Percentiles rank a stretch among this genome's conserved stretches.
phyloP scores from a whole-genome alignment of 1,140 invertebrate species.

The Pachypsylla venusta region DNA sequence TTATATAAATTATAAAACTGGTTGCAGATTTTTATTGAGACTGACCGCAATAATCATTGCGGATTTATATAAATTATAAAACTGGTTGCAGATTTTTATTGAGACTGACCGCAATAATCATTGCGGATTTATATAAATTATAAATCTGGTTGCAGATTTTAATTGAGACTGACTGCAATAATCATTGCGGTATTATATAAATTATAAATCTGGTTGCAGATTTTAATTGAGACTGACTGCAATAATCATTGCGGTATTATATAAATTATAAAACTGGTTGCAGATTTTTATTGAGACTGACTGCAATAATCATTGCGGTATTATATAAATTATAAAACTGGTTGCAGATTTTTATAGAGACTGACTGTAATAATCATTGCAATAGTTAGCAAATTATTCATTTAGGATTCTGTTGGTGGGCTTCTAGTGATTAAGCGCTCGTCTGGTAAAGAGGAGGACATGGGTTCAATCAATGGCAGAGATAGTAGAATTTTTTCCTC shows the following conservation, averaged over 20 bases:
- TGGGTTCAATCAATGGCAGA: too few species aligned
- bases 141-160: neutral
- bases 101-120: too few species aligned
- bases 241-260: too few species aligned
- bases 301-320: neutral
- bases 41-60: neutral
- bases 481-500: too few species aligned
- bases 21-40: neutral
- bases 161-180: neutral
- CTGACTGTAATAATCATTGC: too few species aligned
- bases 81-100: neutral
- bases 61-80: neutral
- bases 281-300: neutral
- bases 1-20: slow-evolving; percentile 11
- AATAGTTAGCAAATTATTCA: slow-evolving; percentile 9
- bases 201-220: too few species aligned
- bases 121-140: slow-evolving; percentile 15
- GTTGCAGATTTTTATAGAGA: too few species aligned
- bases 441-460: too few species aligned
- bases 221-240: too few species aligned
- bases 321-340: too few species aligned
- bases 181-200: neutral
- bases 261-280: neutral
- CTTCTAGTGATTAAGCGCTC: too few species aligned
- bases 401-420: too few species aligned